These are phyloP conservation scores for Itoplectis maculator DNA, from an alignment of 2,888 invertebrate genomes.

Conservation along the genomic window DNA sequence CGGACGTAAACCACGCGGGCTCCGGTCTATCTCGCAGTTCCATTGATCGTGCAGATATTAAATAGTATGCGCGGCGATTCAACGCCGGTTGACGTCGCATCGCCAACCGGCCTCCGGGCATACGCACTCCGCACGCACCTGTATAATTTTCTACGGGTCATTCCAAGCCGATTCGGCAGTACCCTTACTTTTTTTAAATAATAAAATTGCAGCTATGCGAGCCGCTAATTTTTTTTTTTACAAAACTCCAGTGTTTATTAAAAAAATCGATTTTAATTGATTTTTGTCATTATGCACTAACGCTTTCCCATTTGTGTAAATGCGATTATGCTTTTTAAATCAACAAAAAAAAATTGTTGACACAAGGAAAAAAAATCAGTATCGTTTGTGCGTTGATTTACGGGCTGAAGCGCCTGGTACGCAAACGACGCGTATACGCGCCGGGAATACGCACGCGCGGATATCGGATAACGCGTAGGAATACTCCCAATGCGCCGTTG, in stretches of 20 bases:
- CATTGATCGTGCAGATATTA: constrained; percentile 40
- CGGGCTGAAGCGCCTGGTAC: not conserved
- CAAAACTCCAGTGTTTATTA: no score
- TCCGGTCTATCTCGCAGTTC: constrained; percentile 8
- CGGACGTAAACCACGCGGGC: not conserved
- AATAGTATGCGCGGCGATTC: constrained; percentile 6
- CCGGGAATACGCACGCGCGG: constrained; percentile 34
- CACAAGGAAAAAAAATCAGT: no score
- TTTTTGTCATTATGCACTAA: no score
- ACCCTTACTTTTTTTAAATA: not conserved
- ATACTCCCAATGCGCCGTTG: constrained; percentile 49
- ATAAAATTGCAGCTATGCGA: no score
- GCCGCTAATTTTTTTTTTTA: no score
- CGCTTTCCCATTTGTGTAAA: no score
- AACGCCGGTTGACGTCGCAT: constrained; percentile 1
- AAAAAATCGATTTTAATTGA: no score
- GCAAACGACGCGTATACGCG: not conserved
- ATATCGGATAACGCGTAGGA: constrained; percentile 51
- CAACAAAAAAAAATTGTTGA: no score
- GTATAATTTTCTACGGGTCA: not conserved
- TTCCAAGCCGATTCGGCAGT: not conserved
- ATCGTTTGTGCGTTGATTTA: not conserved
- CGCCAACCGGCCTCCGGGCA: not conserved
- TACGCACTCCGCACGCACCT: constrained; percentile 30
- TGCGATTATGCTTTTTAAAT: no score